phyloP scores from a whole-genome alignment of 1,140 invertebrate genomes.

The Whitmania pigra region DNA sequence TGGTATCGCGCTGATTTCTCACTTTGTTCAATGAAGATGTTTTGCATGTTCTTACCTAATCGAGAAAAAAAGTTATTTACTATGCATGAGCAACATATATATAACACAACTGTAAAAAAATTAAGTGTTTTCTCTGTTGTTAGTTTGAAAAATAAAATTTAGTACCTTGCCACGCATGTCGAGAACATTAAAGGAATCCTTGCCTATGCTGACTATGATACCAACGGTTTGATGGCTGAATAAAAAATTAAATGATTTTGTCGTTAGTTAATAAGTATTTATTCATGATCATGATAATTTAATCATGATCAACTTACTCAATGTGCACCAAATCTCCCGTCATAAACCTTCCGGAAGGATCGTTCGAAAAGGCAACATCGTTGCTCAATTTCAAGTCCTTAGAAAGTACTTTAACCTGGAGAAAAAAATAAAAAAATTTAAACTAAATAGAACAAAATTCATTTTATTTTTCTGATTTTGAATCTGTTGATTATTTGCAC shows the following conservation, averaged over 20 bases:
- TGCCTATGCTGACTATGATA: constrained; percentile 84
- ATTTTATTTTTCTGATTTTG: too few species aligned
- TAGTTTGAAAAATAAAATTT: too few species aligned
- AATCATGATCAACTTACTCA: constrained; percentile 43
- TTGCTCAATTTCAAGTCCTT: constrained; percentile 80
- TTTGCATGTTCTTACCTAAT: constrained; percentile 46
- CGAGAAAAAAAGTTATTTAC: too few species aligned
- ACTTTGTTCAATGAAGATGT: constrained; percentile 80
- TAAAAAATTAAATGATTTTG: too few species aligned
- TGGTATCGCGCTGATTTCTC: constrained; percentile 65
- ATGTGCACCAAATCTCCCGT: constrained; percentile 95
- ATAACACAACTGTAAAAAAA: too few species aligned
- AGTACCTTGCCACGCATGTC: constrained; percentile 62
- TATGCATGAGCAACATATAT: too few species aligned
- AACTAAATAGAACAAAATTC: too few species aligned
- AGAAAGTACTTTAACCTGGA: constrained; percentile 51
- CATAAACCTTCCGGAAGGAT: constrained; percentile 90
- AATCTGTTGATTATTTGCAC: too few species aligned
- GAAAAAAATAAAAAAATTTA: constrained; percentile 48
- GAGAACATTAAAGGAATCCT: constrained; percentile 77
- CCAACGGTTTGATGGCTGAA: constrained; percentile 78
- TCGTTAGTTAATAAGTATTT: too few species aligned
- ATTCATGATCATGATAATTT: too few species aligned
- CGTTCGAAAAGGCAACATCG: constrained; percentile 93
- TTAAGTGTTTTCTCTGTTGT: too few species aligned